Evolutionary conservation across 2,888 invertebrate species (phyloP), one percentile per base, ranked within the genome.

Genomic region (Drosophila mimetica): DNA sequence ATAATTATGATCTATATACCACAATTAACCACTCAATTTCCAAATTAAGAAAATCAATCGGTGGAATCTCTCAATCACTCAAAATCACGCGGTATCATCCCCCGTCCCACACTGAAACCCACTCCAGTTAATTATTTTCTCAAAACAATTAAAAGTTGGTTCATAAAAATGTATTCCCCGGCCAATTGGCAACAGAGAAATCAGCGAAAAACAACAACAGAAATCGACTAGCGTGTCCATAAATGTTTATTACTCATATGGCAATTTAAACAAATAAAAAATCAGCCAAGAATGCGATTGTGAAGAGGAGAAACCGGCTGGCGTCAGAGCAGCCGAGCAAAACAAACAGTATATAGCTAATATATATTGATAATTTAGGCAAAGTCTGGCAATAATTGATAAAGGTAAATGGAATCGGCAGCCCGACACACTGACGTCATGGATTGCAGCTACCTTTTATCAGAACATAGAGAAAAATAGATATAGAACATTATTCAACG

Each of bases 401-500:
- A 86, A 85, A 58, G 69, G 41, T 32, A 61, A 58, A 52, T 46
- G 42, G 1, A 11, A 36, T 9, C n/a, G 44, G 22, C 16, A 32
- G 50, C 34, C 47, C 48, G 14, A 11, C 55, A 30, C 16, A 37
- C 53, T 74, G 84, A 84, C 86, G 84, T 86, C 86, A 81, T 75
- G 60, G 42, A 41, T 32, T 44, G 36, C 25, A 39, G 32, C 44
- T 6, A 41, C 25, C 9, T 44, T 55, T 55, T 51, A 46, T 51
- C 34, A 39, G 18, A 28, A n/a, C 4, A 18, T 14, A 16, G 18
- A 30, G 32, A 30, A 18, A 52, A 18, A 50, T 30, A 50, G 30
- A 51, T 46, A 9, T 28, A n/a, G n/a, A n/a, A n/a, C n/a, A 52
- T 22, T 66, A 67, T 48, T 47, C 41, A 48, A 41, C 48, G 58